phyloP scores from a whole-genome alignment of 2,113 vertebrate genomes.

The Corydoras maculifer region DNA sequence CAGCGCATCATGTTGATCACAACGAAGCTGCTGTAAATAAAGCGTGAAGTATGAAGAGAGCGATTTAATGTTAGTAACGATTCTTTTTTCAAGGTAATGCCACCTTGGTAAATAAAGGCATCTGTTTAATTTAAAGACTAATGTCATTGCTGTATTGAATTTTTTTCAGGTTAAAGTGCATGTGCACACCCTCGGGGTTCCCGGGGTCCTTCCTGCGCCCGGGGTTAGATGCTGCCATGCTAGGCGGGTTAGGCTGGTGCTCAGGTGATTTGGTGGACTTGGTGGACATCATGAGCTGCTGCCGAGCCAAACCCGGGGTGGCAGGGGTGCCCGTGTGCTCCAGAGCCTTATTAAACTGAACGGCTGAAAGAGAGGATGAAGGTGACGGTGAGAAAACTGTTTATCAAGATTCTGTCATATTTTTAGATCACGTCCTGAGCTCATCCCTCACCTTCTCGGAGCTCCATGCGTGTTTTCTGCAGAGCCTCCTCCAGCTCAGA shows the following conservation, averaged over 20 bases:
- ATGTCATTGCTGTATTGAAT: too few relatives aligned
- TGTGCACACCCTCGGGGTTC: constrained; percentile 82
- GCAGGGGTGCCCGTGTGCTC: constrained; percentile 75
- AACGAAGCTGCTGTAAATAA: too few relatives aligned
- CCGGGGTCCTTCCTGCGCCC: constrained; percentile 86
- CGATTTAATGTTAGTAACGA: too few relatives aligned
- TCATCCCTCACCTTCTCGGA: constrained; percentile 49
- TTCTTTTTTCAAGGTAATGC: too few relatives aligned
- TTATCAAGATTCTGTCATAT: too few relatives aligned
- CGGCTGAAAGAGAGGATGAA: constrained; percentile 60
- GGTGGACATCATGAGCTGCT: constrained; percentile 95
- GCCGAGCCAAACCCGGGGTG: constrained; percentile 77
- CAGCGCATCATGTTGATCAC: too few relatives aligned
- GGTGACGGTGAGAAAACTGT: constrained; percentile 18
- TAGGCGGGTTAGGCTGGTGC: constrained; percentile 85
- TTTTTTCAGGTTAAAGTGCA: too few relatives aligned
- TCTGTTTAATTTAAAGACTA: too few relatives aligned
- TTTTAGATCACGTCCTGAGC: too few relatives aligned
- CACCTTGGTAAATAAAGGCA: too few relatives aligned
- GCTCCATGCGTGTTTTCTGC: constrained; percentile 93
- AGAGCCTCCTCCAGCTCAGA: constrained; percentile 92
- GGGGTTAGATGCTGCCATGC: constrained; percentile 79
- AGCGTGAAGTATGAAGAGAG: too few relatives aligned
- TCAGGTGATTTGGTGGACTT: constrained; percentile 92
- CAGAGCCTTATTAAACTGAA: constrained; percentile 80